Evolutionary conservation across 2,888 invertebrate genomes (phyloP).

Genomic region (Lottia gigantea): DNA sequence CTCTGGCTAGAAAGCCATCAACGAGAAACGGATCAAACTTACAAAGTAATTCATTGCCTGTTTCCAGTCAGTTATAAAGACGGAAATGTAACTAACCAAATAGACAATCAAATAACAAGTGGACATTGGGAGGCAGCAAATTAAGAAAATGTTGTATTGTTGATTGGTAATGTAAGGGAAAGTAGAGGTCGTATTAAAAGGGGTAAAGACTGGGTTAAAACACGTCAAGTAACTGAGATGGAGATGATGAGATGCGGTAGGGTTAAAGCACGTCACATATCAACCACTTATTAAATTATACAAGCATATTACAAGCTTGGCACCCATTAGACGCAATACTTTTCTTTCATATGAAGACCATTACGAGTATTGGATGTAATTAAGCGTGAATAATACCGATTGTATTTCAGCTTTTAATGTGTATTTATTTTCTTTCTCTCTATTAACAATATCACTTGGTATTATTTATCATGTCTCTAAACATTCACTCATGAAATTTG

Average conservation of each 20-base stretch:
- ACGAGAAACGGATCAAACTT: neutral
- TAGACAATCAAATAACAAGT: constrained; percentile 9
- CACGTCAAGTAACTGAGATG: neutral
- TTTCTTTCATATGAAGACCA: neutral
- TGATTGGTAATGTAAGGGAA: neutral
- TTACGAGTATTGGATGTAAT: constrained; percentile 7
- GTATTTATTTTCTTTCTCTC: neutral
- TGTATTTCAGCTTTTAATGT: constrained; percentile 7
- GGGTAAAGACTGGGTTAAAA: no score
- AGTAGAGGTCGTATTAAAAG: neutral
- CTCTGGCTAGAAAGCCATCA: constrained; percentile 14
- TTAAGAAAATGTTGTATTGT: constrained; percentile 7
- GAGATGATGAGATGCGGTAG: constrained; percentile 2
- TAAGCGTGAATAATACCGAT: constrained; percentile 9
- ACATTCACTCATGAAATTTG: constrained; percentile 5
- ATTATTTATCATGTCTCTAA: constrained; percentile 8
- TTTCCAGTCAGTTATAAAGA: neutral
- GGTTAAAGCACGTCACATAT: constrained; percentile 10
- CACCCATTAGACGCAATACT: neutral
- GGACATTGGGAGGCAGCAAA: neutral
- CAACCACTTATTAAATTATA: constrained; percentile 5
- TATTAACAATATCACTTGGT: neutral
- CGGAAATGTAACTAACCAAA: constrained; percentile 9
- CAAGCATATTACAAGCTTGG: neutral
- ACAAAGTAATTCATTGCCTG: constrained; percentile 7